phyloP scores from a whole-genome alignment of 2,113 vertebrate species.

The Elephantulus edwardii region DNA sequence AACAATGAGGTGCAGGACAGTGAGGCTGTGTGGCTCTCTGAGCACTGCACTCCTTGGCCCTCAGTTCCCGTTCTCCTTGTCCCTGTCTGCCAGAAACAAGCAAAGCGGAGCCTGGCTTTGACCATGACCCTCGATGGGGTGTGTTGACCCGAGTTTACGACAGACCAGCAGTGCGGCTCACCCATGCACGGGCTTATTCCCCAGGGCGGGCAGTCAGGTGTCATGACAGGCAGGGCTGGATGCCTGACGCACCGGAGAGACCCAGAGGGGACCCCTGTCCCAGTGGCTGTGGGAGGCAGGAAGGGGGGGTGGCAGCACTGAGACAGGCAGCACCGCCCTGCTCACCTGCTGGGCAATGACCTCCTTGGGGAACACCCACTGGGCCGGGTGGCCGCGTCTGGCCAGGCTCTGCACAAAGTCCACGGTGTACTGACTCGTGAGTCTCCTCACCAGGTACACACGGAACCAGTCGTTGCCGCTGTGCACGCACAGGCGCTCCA shows the following conservation, averaged over 20 bases:
- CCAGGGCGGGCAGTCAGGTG: too few species aligned
- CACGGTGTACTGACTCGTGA: slow-evolving; percentile 86
- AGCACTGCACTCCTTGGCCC: not conserved
- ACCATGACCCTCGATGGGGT: not conserved
- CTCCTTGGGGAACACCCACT: slow-evolving; percentile 91
- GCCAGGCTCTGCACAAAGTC: slow-evolving; percentile 88
- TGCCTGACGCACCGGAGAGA: too few species aligned
- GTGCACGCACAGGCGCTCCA: slow-evolving; percentile 81
- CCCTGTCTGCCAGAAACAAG: too few species aligned
- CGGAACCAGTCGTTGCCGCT: slow-evolving; percentile 89
- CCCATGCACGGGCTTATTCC: too few species aligned
- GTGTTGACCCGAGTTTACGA: not conserved
- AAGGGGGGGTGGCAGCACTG: too few species aligned
- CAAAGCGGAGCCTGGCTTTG: not conserved
- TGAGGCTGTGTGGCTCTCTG: not conserved
- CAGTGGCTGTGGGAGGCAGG: rapidly evolving
- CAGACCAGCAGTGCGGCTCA: not conserved
- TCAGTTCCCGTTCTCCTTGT: not conserved
- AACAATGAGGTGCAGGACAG: not conserved
- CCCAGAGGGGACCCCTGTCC: too few species aligned
- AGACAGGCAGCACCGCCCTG: not conserved
- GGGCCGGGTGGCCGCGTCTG: slow-evolving; percentile 55
- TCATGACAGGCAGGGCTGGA: too few species aligned
- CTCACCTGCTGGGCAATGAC: slow-evolving; percentile 85
- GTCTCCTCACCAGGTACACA: slow-evolving; percentile 91